phyloP scores from a whole-genome alignment of 1,140 invertebrate genomes.

The silkworm (Bombyx mori) region ASM3026992v2 NC_085128.1:6475501-6476000 shows the following conservation, averaged over 20 bases:
- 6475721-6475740: conserved; percentile 2
- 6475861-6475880: conserved; percentile 1
- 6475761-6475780: background rate
- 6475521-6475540: conserved; percentile 52
- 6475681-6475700: conserved; percentile 9
- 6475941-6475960: background rate
- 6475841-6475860: background rate
- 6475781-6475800: conserved; percentile 4
- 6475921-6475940: background rate
- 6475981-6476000: background rate
- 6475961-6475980: background rate
- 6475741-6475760: conserved; percentile 11
- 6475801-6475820: conserved; percentile 14
- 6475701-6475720: background rate
- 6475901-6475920: conserved; percentile 1
- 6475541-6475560: conserved; percentile 28
- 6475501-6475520: conserved; percentile 30
- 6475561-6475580: conserved; percentile 17
- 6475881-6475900: conserved; percentile 1
- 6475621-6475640: conserved; percentile 16
- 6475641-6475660: conserved; percentile 2
- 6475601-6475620: conserved; percentile 33
- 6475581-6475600: conserved; percentile 17
- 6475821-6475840: background rate
- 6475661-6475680: conserved; percentile 5